These are phyloP conservation scores for Tolypeutes matacus DNA, from an alignment of 2,797 vertebrate species.

Conservation along the genomic window DNA sequence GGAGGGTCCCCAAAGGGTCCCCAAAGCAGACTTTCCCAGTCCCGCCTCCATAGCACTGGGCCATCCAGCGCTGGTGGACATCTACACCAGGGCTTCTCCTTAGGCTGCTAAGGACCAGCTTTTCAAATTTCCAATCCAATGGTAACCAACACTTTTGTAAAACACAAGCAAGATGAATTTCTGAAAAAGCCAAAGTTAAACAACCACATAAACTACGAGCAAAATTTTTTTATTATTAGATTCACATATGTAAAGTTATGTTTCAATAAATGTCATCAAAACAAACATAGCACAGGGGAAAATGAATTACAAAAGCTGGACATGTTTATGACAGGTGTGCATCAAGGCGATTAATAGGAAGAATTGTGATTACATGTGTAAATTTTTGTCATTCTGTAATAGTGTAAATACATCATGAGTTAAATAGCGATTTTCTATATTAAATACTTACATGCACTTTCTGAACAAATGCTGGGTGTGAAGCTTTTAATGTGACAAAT, in stretches of 20 bases:
- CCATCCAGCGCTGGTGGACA: neutral
- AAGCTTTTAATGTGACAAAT: neutral
- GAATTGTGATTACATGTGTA: neutral
- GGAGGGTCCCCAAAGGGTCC: too few relatives aligned
- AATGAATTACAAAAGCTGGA: neutral
- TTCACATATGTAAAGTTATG: neutral
- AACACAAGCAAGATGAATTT: neutral
- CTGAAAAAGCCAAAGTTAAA: neutral
- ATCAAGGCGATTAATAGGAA: neutral
- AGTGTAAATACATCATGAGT: neutral
- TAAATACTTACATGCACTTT: neutral
- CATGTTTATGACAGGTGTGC: neutral
- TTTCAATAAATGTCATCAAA: slow-evolving; percentile 40
- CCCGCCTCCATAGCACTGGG: accelerated
- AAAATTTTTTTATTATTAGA: slow-evolving; percentile 6
- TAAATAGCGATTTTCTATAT: neutral
- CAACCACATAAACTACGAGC: neutral
- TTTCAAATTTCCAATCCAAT: neutral
- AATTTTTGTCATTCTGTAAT: neutral
- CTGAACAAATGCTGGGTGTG: neutral
- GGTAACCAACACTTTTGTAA: neutral
- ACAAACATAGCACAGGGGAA: neutral
- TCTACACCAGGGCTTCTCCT: neutral
- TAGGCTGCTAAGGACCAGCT: neutral
- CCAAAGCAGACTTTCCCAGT: neutral